Conservation (phyloP, 2,113 vertebrate species). For the Pelusios castaneus region DNA sequence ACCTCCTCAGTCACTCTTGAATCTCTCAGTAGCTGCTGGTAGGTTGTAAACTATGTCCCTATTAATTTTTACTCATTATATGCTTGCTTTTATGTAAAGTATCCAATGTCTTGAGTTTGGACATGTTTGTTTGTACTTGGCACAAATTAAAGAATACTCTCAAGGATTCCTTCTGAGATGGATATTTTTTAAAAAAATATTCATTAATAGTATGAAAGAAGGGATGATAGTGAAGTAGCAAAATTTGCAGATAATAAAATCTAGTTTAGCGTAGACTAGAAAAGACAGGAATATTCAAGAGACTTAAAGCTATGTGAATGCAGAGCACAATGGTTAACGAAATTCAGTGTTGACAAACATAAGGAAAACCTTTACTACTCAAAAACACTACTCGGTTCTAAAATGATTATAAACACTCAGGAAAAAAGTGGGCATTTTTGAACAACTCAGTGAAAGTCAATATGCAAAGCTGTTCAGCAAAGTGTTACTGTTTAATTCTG, state of each 20-base stretch:
- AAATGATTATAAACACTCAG: background rate
- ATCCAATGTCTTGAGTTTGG: background rate
- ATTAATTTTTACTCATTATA: background rate
- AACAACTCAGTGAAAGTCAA: background rate
- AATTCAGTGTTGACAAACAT: background rate
- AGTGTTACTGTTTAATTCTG: too few relatives aligned
- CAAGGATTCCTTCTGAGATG: background rate
- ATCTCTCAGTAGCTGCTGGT: background rate
- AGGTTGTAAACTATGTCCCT: background rate
- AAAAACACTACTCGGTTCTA: background rate
- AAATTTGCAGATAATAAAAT: background rate
- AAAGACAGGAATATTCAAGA: background rate
- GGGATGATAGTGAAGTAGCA: background rate
- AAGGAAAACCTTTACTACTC: background rate
- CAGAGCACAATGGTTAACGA: background rate
- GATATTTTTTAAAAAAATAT: background rate
- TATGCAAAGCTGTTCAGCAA: background rate
- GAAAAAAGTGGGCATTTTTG: background rate
- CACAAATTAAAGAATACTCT: background rate
- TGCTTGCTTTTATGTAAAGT: background rate
- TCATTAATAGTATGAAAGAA: background rate
- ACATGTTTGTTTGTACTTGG: background rate
- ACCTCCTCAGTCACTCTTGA: background rate
- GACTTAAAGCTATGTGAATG: background rate
- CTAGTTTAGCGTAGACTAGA: background rate